These are phyloP conservation scores for Pungitius pungitius DNA, from an alignment of 2,113 vertebrate genomes.

Conservation along the genomic window DNA sequence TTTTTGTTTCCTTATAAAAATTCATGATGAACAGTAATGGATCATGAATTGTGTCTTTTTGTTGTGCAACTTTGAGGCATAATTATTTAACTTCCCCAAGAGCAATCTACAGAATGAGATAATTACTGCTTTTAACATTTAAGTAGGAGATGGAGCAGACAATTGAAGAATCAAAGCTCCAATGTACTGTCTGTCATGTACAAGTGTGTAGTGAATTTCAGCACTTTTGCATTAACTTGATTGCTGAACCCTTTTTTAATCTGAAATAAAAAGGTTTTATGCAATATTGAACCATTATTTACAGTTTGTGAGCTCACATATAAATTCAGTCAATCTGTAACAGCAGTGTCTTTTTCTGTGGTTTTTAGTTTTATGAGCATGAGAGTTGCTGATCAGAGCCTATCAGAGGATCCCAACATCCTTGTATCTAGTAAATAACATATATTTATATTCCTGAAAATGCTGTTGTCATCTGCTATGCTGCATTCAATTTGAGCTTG, in stretches of 20 bases:
- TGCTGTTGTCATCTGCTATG: constrained; percentile 88
- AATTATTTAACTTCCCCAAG: constrained; percentile 12
- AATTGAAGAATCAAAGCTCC: constrained; percentile 6
- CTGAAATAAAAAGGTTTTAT: not conserved
- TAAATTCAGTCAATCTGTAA: not conserved
- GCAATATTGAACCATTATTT: not conserved
- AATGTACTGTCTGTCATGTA: not conserved
- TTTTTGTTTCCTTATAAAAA: not conserved
- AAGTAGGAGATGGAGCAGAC: constrained; percentile 32
- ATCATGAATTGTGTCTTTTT: not conserved
- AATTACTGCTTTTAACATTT: constrained; percentile 47
- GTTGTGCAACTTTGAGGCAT: constrained; percentile 20
- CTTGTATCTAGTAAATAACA: constrained; percentile 56
- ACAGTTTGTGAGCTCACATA: not conserved
- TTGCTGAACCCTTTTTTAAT: constrained; percentile 31
- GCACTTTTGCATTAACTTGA: constrained; percentile 29
- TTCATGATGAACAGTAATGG: not conserved
- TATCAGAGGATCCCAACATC: constrained; percentile 78
- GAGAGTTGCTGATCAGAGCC: constrained; percentile 86
- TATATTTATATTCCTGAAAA: constrained; percentile 62
- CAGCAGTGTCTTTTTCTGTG: not conserved
- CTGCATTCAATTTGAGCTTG: constrained; percentile 87
- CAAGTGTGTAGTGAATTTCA: constrained; percentile 45
- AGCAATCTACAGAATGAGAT: constrained; percentile 35
- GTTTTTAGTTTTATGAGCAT: constrained; percentile 64